Evolutionary conservation across 2,113 vertebrate genomes (phyloP), one percentile per base, ranked within the genome.

Genomic region (Alethe castanea): DNA sequence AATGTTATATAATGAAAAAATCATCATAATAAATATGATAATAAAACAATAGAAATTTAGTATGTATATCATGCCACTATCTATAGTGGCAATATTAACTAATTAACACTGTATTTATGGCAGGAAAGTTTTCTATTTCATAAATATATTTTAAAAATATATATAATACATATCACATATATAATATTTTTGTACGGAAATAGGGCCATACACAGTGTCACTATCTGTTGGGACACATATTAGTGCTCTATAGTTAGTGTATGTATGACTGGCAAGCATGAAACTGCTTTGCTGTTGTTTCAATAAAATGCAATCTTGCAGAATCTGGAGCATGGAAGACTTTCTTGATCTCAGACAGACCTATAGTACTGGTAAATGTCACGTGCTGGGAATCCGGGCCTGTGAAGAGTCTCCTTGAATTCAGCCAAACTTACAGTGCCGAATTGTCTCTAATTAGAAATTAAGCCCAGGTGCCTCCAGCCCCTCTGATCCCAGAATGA

Each of bases 381-480:
- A 29, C 3, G 1, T 0, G 0, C 38, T 66, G 48, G 11, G 33
- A 45, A 35, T 45, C 33, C 36, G 61, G 50, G 25, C 16, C 45
- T 1, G 0, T 24, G 12, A 54, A 29, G 29, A n/a, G 18, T n/a
- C 47, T 52, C 23, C 18, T 20, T 52, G 14, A 62, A 42, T 4
- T 28, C 23, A n/a, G 13, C 11, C 36, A 42, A 13, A 42, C 23
- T 52, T 26, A n/a, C 18, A 52, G 11, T 17, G 74, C 23, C 42
- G 47, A 78, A n/a, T 2, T 52, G 29, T 18, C n/a, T 78, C 29
- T 28, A 28, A 42, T 13, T 24, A 62, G 36, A 20, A 78, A 22
- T 40, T 52, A n/a, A 33, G 47, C 8, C 23, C 23, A 50, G 13
- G 17, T 40, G 29, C 29, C 13, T 8, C 29, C 0, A 0, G 17